Evolutionary conservation across 2,888 invertebrate species (phyloP).

Genomic region (Panopea generosa): DNA sequence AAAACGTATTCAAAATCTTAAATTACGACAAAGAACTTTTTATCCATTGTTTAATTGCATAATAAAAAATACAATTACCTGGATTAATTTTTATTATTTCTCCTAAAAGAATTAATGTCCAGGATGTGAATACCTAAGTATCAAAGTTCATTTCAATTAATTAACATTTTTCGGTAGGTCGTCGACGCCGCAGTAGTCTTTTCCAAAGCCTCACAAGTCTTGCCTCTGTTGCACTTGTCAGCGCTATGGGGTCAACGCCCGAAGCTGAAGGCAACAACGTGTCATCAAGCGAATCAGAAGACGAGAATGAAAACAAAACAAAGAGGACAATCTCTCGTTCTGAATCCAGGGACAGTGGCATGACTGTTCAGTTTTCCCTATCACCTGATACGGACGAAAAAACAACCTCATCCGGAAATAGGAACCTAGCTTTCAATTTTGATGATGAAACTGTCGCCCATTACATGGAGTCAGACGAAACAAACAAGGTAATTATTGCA

Average conservation of each 20-base stretch:
- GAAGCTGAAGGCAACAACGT: constrained; percentile 57
- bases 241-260: constrained; percentile 72
- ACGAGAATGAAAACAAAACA: constrained; percentile 54
- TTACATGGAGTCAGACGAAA: background rate
- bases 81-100: too few species aligned
- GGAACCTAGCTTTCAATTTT: constrained; percentile 14
- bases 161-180: too few species aligned
- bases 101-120: too few species aligned
- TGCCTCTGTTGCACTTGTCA: constrained; percentile 74
- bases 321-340: background rate
- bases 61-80: too few species aligned
- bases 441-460: constrained; percentile 7
- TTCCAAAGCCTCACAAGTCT: constrained; percentile 74
- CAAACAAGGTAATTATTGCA: too few species aligned
- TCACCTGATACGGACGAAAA: background rate
- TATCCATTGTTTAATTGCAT: too few species aligned
- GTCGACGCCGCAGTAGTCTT: constrained; percentile 73
- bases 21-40: too few species aligned
- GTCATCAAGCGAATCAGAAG: constrained; percentile 62
- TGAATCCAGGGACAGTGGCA: background rate
- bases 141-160: too few species aligned
- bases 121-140: too few species aligned
- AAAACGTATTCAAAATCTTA: too few species aligned
- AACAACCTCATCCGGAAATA: background rate
- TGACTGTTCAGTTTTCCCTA: background rate